Percentiles rank a stretch among this genome's conserved stretches.
These are phyloP conservation scores for Anguilla pacifica DNA, from an alignment of 2,797 vertebrate species.

Conservation along the genomic window DNA sequence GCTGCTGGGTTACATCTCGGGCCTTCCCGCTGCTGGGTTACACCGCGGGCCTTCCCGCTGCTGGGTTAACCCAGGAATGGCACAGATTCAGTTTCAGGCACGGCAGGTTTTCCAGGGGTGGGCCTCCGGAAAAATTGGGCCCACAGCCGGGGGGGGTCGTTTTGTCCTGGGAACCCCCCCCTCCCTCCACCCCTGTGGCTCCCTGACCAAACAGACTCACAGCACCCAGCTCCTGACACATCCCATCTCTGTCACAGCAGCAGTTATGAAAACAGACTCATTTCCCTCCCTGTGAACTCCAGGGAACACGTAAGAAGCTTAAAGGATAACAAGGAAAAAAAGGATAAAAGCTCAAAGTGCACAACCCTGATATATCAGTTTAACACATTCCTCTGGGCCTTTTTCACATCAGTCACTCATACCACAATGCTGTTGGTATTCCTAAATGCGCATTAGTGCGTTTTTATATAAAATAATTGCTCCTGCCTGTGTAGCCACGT, in stretches of 20 bases:
- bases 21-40: neutral
- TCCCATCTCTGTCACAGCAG: neutral
- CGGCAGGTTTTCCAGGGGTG: neutral
- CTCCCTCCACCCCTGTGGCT: neutral
- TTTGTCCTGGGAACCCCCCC: neutral
- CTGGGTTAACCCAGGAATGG: neutral
- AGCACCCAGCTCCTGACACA: neutral
- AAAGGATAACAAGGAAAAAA: neutral
- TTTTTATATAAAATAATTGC: neutral
- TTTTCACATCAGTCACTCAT: neutral
- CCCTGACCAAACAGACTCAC: neutral
- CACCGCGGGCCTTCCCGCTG: neutral
- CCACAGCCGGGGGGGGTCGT: neutral
- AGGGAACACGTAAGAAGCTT: neutral
- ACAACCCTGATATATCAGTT: neutral
- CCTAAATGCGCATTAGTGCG: neutral
- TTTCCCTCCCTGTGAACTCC: neutral
- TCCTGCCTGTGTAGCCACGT: neutral
- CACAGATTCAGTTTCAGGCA: conserved; percentile 23
- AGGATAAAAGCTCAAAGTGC: neutral
- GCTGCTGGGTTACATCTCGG: neutral
- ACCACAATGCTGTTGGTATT: neutral
- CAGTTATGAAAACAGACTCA: neutral
- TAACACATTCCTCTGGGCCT: neutral
- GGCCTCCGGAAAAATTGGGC: neutral